Conservation (phyloP, 2,797 vertebrate species). For the Acanthopagrus latus region DNA sequence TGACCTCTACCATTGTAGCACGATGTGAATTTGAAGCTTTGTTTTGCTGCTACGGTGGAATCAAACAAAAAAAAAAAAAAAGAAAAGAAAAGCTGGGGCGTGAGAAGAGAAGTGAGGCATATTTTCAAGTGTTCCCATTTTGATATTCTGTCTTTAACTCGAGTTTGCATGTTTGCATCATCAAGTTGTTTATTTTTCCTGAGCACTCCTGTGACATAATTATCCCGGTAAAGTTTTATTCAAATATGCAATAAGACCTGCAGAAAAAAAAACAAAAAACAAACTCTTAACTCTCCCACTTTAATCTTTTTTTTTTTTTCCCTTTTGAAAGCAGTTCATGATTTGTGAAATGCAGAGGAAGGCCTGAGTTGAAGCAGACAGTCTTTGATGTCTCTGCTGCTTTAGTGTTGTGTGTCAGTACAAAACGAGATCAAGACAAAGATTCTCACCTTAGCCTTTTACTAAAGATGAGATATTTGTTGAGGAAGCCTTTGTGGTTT, state of each 20-base stretch:
- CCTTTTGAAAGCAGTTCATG: conserved; percentile 43
- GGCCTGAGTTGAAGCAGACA: conserved; percentile 49
- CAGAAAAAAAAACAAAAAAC: conserved; percentile 64
- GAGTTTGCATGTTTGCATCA: conserved; percentile 69
- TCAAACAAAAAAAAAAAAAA: conserved; percentile 30
- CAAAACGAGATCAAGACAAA: conserved; percentile 76
- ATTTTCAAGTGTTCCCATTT: conserved; percentile 58
- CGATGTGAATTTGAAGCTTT: conserved; percentile 82
- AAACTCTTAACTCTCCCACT: conserved; percentile 65
- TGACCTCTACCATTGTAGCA: conserved; percentile 83
- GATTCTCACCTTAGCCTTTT: conserved; percentile 71
- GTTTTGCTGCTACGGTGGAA: conserved; percentile 79
- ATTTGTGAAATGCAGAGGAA: conserved; percentile 72
- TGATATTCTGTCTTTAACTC: conserved; percentile 61
- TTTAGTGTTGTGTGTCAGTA: conserved; percentile 68
- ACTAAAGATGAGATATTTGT: conserved; percentile 78
- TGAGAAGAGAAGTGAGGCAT: conserved; percentile 41
- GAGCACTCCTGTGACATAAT: conserved; percentile 73
- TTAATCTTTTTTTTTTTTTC: conserved; percentile 60
- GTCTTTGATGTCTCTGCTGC: conserved; percentile 78
- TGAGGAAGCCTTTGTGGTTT: conserved; percentile 82
- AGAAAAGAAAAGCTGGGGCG: conserved; percentile 31
- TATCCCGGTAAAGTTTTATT: conserved; percentile 71
- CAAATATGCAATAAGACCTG: conserved; percentile 69
- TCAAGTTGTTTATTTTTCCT: conserved; percentile 76